Percentiles rank a stretch among this genome's conserved stretches.
These are phyloP conservation scores for Squalus acanthias DNA, from an alignment of 2,797 vertebrate species.

Conservation along the genomic window DNA sequence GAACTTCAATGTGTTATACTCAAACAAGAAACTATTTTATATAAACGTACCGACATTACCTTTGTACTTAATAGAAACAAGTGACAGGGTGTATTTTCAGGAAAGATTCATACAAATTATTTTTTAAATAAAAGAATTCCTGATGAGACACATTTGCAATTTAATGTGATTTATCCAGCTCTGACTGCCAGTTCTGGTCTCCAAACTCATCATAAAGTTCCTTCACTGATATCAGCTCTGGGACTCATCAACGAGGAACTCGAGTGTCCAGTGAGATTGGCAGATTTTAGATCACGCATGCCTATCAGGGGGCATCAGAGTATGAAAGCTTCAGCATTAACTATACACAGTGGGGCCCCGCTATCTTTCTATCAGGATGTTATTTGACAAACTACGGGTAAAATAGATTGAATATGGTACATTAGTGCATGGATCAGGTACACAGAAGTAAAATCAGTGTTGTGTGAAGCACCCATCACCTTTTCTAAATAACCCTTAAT, in stretches of 20 bases:
- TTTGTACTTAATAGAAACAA: neutral
- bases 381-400: neutral
- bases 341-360: neutral
- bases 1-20: slow-evolving; percentile 38
- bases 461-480: neutral
- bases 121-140: neutral
- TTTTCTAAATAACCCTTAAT: neutral
- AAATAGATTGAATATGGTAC: neutral
- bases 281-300: neutral
- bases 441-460: neutral
- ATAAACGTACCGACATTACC: neutral
- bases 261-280: neutral
- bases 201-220: neutral
- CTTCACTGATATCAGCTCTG: neutral
- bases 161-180: neutral
- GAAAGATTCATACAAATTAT: neutral
- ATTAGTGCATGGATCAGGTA: neutral
- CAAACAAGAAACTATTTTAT: neutral
- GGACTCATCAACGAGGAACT: neutral
- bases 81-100: neutral
- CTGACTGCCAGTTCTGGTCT: neutral
- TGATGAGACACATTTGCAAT: neutral
- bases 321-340: neutral
- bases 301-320: neutral
- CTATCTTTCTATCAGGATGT: neutral